A percentile compares a stretch with the other conserved stretches of the same genome.
These are phyloP conservation scores for Cephus rjabovi DNA, from an alignment of 2,888 invertebrate species.

Conservation along the genomic window DNA sequence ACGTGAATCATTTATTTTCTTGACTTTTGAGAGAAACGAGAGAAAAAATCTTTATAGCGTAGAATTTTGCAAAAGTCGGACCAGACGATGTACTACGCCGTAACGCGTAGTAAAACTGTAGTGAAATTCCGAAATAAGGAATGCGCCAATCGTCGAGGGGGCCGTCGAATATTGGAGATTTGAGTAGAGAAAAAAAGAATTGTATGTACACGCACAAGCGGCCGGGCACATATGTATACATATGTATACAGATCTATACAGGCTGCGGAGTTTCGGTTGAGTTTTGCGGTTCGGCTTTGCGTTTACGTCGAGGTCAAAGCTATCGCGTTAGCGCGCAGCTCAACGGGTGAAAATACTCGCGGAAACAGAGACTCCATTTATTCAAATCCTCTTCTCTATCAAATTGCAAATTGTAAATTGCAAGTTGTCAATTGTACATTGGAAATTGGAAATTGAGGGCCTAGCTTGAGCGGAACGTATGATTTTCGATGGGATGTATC, in stretches of 20 bases:
- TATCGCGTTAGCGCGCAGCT: neutral
- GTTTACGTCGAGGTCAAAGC: neutral
- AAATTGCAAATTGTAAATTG: neutral
- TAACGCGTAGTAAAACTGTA: neutral
- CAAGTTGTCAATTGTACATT: neutral
- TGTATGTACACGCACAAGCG: too few relatives aligned
- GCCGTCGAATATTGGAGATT: neutral
- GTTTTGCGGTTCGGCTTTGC: slow-evolving; percentile 3
- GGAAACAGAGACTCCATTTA: neutral
- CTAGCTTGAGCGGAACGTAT: too few relatives aligned
- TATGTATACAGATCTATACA: neutral
- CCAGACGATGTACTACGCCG: neutral
- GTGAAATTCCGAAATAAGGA: neutral
- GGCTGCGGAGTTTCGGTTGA: neutral
- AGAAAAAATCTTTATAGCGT: neutral
- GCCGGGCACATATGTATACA: too few relatives aligned
- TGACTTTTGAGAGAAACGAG: neutral
- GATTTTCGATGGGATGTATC: neutral
- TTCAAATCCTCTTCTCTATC: neutral
- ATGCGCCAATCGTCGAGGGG: neutral
- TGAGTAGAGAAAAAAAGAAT: too few relatives aligned
- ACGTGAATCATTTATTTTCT: neutral
- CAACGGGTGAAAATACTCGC: neutral
- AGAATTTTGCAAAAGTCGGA: neutral
- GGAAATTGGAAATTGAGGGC: neutral